These are phyloP conservation scores for Prinia subflava DNA, from an alignment of 2,113 vertebrate species.

Conservation along the genomic window DNA sequence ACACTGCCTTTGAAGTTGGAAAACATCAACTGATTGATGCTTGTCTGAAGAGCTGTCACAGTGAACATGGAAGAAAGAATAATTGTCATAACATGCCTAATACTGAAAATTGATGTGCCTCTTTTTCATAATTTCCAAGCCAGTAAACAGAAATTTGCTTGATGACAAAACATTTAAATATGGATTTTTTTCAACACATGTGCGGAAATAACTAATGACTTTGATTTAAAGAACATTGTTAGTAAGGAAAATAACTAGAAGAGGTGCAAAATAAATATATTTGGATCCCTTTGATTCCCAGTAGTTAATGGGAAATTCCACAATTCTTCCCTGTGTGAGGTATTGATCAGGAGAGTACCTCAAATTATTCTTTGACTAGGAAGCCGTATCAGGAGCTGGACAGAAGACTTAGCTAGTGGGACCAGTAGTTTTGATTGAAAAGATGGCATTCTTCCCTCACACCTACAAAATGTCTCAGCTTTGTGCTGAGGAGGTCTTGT, in stretches of 20 bases:
- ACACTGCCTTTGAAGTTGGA: conserved; percentile 25
- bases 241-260: neutral
- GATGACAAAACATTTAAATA: neutral
- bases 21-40: conserved; percentile 14
- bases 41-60: conserved; percentile 8
- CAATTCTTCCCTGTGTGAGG: neutral
- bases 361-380: neutral
- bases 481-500: neutral
- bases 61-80: neutral
- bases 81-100: conserved; percentile 26
- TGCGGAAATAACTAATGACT: neutral
- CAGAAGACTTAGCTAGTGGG: neutral
- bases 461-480: fast-evolving
- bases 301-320: neutral
- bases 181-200: neutral
- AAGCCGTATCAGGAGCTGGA: neutral
- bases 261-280: neutral
- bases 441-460: neutral
- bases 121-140: neutral
- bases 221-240: neutral
- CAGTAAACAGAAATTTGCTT: neutral
- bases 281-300: neutral
- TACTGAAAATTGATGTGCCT: neutral
- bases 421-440: neutral
- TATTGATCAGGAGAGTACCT: neutral